A percentile compares a stretch with the other conserved stretches of the same genome.
These are phyloP conservation scores for Oryzias celebensis DNA, from an alignment of 2,113 vertebrate species.

Conservation along the genomic window DNA sequence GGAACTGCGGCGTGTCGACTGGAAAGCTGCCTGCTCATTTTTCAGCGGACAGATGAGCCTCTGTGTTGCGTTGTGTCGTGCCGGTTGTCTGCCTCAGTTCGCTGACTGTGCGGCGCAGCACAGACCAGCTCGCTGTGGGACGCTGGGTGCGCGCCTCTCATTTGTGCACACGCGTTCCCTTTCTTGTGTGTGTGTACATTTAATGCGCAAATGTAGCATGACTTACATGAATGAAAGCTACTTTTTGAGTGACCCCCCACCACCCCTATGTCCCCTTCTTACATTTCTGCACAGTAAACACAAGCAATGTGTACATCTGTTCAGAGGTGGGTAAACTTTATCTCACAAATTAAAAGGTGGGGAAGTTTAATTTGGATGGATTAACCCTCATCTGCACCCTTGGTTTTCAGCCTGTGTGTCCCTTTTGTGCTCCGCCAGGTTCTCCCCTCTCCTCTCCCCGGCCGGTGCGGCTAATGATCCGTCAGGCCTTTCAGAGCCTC, in stretches of 20 bases:
- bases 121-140: slow-evolving; percentile 54
- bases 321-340: slow-evolving; percentile 46
- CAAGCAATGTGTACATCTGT: slow-evolving; percentile 1
- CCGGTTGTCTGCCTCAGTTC: slow-evolving; percentile 48
- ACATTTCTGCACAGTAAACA: slow-evolving; percentile 2
- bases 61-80: slow-evolving; percentile 51
- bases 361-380: slow-evolving; percentile 53
- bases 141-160: slow-evolving; percentile 28
- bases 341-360: slow-evolving; percentile 55
- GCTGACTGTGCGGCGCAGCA: slow-evolving; percentile 49
- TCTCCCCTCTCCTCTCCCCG: slow-evolving; percentile 55
- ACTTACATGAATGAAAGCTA: not conserved
- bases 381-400: slow-evolving; percentile 62
- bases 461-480: slow-evolving; percentile 66
- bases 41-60: slow-evolving; percentile 74
- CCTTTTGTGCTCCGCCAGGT: slow-evolving; percentile 55
- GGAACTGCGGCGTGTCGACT: slow-evolving; percentile 44
- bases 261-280: not conserved
- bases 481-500: slow-evolving; percentile 58
- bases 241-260: not conserved
- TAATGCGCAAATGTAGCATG: slow-evolving; percentile 11
- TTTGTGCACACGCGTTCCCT: slow-evolving; percentile 18
- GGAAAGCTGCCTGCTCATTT: slow-evolving; percentile 59
- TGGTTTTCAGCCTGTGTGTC: slow-evolving; percentile 34
- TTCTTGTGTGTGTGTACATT: slow-evolving; percentile 21